Conservation (phyloP, 2,888 invertebrate genomes). For the Cyaniris semiargus region DNA sequence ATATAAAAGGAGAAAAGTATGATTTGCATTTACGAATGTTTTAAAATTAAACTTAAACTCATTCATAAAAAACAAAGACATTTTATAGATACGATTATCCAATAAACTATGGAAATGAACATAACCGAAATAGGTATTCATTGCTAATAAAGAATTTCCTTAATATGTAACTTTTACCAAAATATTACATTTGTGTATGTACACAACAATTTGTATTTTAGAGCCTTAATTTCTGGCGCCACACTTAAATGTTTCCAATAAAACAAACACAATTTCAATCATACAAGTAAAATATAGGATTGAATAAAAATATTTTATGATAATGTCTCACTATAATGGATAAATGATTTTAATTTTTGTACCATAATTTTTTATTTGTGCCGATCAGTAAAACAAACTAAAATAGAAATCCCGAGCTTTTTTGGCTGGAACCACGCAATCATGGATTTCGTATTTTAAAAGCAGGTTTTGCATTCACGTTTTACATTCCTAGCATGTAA, state of each 20-base stretch:
- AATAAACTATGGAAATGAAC: no score
- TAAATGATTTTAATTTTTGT: not conserved
- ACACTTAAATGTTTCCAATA: not conserved
- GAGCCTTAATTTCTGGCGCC: not conserved
- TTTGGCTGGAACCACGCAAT: not conserved
- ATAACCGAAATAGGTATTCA: no score
- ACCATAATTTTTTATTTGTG: not conserved
- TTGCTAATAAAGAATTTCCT: no score
- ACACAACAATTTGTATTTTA: not conserved
- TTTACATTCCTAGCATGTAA: slow-evolving; percentile 27
- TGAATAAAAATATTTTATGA: not conserved
- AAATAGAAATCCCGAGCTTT: not conserved
- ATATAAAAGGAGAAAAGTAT: no score
- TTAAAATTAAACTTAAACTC: no score
- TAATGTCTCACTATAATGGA: not conserved
- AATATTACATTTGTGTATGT: not conserved
- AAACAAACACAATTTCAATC: not conserved
- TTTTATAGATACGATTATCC: no score
- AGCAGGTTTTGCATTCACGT: slow-evolving; percentile 8
- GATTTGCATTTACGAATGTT: no score
- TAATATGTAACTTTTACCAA: not conserved
- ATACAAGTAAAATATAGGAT: not conserved
- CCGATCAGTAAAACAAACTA: not conserved
- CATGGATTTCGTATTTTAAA: slow-evolving; percentile 6
- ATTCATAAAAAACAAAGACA: no score